phyloP scores from a whole-genome alignment of 2,888 invertebrate species.

The Apamea sordens region DNA sequence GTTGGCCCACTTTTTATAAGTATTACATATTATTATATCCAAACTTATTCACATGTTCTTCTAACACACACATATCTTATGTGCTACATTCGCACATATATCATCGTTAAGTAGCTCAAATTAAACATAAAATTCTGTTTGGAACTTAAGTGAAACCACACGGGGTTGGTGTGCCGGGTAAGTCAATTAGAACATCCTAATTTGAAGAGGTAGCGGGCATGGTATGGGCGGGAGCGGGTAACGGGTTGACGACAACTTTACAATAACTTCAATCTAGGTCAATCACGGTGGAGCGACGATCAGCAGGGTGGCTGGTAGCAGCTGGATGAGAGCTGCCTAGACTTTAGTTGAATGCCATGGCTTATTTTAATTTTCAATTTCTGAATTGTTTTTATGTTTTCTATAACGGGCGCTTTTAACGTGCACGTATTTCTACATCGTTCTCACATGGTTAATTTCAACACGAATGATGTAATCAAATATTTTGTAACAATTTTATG shows the following conservation, averaged over 20 bases:
- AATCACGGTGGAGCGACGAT: not conserved
- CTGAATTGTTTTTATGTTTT: too few relatives aligned
- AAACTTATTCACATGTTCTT: not conserved
- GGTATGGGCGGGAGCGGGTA: not conserved
- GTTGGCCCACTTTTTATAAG: not conserved
- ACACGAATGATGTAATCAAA: too few relatives aligned
- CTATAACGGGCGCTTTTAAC: too few relatives aligned
- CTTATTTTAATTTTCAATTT: too few relatives aligned
- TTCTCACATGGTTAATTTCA: too few relatives aligned
- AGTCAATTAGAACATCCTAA: constrained; percentile 62
- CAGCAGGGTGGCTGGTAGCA: not conserved
- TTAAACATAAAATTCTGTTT: constrained; percentile 62
- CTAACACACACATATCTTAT: constrained; percentile 1
- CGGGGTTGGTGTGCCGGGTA: constrained; percentile 38
- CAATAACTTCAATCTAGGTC: not conserved
- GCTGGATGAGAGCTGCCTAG: not conserved
- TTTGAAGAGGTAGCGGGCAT: constrained; percentile 33
- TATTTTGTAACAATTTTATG: too few relatives aligned
- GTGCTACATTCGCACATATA: constrained; percentile 17
- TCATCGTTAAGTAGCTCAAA: constrained; percentile 42
- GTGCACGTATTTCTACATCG: too few relatives aligned
- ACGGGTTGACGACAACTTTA: not conserved
- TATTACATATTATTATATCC: not conserved
- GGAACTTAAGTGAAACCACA: constrained; percentile 48
- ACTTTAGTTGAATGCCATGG: not conserved